These are phyloP conservation scores for Archegozetes longisetosus DNA, from an alignment of 1,140 invertebrate genomes.

Conservation along the genomic window DNA sequence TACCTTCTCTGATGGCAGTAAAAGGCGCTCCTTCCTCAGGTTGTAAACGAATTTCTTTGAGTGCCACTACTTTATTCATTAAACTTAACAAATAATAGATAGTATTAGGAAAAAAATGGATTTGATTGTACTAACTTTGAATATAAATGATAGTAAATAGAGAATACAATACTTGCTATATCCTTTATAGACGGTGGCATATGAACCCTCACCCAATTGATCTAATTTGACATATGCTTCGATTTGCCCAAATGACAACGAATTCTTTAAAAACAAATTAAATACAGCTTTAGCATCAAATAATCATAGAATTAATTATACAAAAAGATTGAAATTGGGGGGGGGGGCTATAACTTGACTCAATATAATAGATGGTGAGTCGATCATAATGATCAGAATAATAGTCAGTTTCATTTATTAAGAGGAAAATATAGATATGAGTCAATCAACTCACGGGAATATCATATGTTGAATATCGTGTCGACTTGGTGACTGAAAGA, in stretches of 20 bases:
- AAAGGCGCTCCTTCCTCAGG: constrained; percentile 56
- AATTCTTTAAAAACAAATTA: constrained; percentile 32
- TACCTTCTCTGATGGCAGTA: constrained; percentile 51
- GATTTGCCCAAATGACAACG: constrained; percentile 49
- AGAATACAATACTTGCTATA: constrained; percentile 32
- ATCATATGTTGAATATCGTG: background rate
- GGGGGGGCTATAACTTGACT: constrained; percentile 1
- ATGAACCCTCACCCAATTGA: constrained; percentile 52
- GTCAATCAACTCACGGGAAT: background rate
- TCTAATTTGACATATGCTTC: constrained; percentile 56
- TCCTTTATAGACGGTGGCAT: constrained; percentile 55
- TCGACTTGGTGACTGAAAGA: background rate
- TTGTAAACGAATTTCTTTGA: constrained; percentile 53
- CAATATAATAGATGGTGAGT: constrained; percentile 1
- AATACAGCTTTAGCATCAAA: background rate
- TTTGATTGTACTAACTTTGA: background rate
- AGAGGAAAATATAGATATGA: background rate
- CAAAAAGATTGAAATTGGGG: constrained; percentile 2
- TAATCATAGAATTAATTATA: background rate
- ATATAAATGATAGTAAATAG: background rate
- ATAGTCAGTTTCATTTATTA: background rate
- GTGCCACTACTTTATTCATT: constrained; percentile 47
- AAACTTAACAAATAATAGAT: constrained; percentile 25
- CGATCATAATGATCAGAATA: background rate
- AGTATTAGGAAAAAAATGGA: background rate